phyloP scores from a whole-genome alignment of 2,797 vertebrate genomes.

The Fundulus diaphanus region DNA sequence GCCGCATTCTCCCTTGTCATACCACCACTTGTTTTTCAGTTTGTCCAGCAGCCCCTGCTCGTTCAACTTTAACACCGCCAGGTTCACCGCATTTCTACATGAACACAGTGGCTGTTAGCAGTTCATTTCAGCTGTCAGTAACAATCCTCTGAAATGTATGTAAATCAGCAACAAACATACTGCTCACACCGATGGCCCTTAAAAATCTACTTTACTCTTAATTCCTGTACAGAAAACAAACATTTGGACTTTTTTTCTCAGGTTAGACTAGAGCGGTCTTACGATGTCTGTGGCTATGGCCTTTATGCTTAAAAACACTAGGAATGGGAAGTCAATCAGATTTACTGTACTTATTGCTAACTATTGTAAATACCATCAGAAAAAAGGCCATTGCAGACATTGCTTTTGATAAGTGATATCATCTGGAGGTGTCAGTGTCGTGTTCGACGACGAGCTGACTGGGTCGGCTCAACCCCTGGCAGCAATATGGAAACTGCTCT shows the following conservation, averaged over 20 bases:
- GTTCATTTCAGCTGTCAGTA: slow-evolving; percentile 28
- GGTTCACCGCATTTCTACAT: slow-evolving; percentile 99
- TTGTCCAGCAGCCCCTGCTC: slow-evolving; percentile 99
- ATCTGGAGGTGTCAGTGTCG: background rate
- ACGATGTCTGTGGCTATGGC: background rate
- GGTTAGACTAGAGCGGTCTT: background rate
- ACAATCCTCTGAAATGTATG: slow-evolving; percentile 48
- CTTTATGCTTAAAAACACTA: background rate
- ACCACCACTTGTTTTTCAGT: slow-evolving; percentile 99
- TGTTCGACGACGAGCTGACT: background rate
- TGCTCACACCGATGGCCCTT: background rate
- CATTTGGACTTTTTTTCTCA: background rate
- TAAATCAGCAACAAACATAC: slow-evolving; percentile 27
- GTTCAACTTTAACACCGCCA: slow-evolving; percentile 99
- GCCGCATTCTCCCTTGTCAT: slow-evolving; percentile 99
- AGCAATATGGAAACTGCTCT: background rate
- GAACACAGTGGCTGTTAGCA: slow-evolving; percentile 92
- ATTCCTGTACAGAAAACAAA: background rate
- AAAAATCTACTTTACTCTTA: background rate
- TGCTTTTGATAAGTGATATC: background rate
- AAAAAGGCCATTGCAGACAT: background rate
- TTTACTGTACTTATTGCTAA: background rate
- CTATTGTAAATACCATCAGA: background rate
- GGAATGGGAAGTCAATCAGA: background rate
- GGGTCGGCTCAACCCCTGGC: background rate